A percentile compares a stretch with the other conserved stretches of the same genome.
Evolutionary conservation across 2,113 vertebrate species (phyloP).

Genomic region (Varanus komodoensis): DNA sequence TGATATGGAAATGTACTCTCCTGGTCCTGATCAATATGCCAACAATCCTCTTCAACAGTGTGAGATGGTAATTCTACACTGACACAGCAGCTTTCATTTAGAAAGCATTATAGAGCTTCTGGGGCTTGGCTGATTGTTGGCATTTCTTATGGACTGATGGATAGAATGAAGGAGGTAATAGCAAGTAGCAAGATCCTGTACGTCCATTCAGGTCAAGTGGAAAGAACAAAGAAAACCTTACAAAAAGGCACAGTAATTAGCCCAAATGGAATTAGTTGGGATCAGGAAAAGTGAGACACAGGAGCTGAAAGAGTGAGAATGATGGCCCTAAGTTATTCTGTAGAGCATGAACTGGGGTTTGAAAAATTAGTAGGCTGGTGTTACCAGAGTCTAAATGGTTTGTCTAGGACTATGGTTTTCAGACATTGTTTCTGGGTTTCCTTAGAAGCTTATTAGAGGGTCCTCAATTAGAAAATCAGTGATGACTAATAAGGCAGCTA

Average conservation of each 20-base stretch:
- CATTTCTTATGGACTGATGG: neutral
- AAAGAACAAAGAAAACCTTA: neutral
- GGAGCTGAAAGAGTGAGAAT: neutral
- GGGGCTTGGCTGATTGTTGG: neutral
- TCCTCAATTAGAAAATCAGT: neutral
- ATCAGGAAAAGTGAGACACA: too few species aligned
- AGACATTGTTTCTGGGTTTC: neutral
- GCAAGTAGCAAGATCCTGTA: neutral
- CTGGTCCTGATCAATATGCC: neutral
- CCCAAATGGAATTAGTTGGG: neutral
- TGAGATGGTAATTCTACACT: neutral
- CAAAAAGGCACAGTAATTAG: neutral
- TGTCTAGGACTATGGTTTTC: neutral
- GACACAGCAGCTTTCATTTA: slow-evolving; percentile 23
- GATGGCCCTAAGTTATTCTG: neutral
- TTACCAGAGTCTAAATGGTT: neutral
- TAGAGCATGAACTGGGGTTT: neutral
- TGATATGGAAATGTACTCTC: neutral
- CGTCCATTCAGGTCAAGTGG: slow-evolving; percentile 12
- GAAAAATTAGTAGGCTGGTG: neutral
- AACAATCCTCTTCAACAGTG: neutral
- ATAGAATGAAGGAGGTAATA: slow-evolving; percentile 5
- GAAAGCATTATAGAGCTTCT: neutral
- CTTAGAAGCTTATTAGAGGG: neutral
- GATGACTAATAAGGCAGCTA: too few species aligned